Conservation (phyloP, 2,113 vertebrate genomes). For the Corvus moneduloides region DNA sequence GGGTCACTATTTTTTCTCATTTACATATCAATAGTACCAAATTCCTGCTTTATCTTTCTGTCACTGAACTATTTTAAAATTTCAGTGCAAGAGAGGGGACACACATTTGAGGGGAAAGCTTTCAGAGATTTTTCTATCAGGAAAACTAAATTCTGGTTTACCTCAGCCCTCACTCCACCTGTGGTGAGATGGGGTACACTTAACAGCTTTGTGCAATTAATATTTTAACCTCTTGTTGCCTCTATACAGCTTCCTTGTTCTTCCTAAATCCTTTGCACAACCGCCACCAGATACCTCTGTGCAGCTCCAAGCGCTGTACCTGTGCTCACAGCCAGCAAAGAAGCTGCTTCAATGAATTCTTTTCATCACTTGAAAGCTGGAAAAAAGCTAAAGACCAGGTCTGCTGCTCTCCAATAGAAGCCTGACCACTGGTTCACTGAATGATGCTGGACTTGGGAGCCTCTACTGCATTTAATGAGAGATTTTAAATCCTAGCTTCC, state of each 20-base stretch:
- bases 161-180: not conserved
- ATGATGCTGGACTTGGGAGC: not conserved
- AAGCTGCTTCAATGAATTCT: not conserved
- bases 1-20: slow-evolving; percentile 32
- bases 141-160: not conserved
- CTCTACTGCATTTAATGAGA: not conserved
- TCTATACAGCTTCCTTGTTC: not conserved
- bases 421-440: not conserved
- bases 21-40: slow-evolving; percentile 36
- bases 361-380: not conserved
- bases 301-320: not conserved
- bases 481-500: not conserved
- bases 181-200: not conserved
- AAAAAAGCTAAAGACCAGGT: not conserved
- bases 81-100: not conserved
- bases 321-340: not conserved
- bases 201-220: not conserved
- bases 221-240: not conserved
- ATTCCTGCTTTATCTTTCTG: slow-evolving; percentile 6
- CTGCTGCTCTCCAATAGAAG: not conserved
- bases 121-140: not conserved
- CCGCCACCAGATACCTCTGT: not conserved
- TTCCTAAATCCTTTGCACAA: not conserved
- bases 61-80: not conserved
- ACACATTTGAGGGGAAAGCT: not conserved